A percentile compares a stretch with the other conserved stretches of the same genome.
Conservation (phyloP, 2,888 invertebrate species). For the Xanthia icteritia region DNA sequence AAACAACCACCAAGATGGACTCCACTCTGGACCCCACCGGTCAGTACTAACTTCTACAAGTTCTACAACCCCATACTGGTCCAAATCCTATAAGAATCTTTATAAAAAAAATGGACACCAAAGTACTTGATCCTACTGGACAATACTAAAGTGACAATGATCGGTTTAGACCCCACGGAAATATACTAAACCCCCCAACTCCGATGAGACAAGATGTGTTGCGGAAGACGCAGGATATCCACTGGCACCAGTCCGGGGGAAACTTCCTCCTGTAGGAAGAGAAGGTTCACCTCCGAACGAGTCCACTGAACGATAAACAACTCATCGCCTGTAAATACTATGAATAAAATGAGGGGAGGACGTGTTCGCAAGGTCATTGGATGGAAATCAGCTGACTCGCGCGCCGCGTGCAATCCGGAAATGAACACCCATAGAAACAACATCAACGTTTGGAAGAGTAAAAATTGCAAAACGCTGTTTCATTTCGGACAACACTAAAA, state of each 20-base stretch:
- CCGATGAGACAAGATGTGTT: constrained; percentile 84
- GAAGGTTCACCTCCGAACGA: constrained; percentile 78
- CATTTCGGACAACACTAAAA: constrained; percentile 64
- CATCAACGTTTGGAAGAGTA: constrained; percentile 66
- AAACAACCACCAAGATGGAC: constrained; percentile 75
- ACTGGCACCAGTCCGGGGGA: constrained; percentile 86
- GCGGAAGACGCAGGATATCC: constrained; percentile 85
- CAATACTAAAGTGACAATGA: constrained; percentile 83
- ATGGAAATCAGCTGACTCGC: constrained; percentile 87
- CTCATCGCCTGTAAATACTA: constrained; percentile 84
- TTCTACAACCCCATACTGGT: constrained; percentile 65
- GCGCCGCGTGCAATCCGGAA: constrained; percentile 84
- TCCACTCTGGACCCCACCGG: constrained; percentile 85
- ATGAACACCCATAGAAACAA: constrained; percentile 74
- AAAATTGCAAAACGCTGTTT: constrained; percentile 66
- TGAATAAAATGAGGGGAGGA: constrained; percentile 80
- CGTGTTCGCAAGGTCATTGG: constrained; percentile 85
- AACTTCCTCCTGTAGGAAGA: constrained; percentile 87
- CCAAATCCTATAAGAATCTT: constrained; percentile 69
- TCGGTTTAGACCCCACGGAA: constrained; percentile 87
- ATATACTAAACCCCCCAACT: constrained; percentile 81
- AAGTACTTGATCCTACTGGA: constrained; percentile 85
- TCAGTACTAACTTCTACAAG: constrained; percentile 77
- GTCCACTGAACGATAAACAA: constrained; percentile 76
- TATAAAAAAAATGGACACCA: constrained; percentile 76